phyloP scores from a whole-genome alignment of 2,888 invertebrate species.

The Autographa gamma region DNA sequence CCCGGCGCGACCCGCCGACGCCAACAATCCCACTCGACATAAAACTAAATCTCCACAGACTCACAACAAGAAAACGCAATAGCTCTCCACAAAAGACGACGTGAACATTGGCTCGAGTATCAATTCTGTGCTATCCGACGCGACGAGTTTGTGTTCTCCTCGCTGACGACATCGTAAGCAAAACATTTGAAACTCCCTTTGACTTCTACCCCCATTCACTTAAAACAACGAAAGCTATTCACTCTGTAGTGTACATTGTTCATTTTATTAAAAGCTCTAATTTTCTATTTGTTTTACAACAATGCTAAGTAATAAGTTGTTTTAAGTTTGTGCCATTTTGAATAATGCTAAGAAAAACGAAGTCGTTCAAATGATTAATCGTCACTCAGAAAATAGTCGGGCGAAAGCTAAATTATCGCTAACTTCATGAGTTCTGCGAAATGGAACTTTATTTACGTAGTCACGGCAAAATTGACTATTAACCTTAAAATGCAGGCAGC shows the following conservation, averaged over 20 bases:
- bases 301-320: slow-evolving; percentile 19
- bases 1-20: slow-evolving; percentile 81
- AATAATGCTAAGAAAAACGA: slow-evolving; percentile 26
- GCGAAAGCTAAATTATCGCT: slow-evolving; percentile 21
- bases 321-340: slow-evolving; percentile 17
- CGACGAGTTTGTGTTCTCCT: slow-evolving; percentile 51
- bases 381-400: slow-evolving; percentile 26
- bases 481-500: slow-evolving; percentile 28
- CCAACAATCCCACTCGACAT: slow-evolving; percentile 82
- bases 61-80: slow-evolving; percentile 72
- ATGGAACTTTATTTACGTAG: slow-evolving; percentile 33
- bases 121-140: slow-evolving; percentile 63
- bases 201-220: background rate
- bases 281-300: slow-evolving; percentile 16
- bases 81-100: slow-evolving; percentile 72
- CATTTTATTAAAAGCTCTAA: slow-evolving; percentile 7
- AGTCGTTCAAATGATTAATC: slow-evolving; percentile 34
- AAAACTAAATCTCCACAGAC: slow-evolving; percentile 79
- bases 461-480: slow-evolving; percentile 32
- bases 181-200: slow-evolving; percentile 31
- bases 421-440: slow-evolving; percentile 13
- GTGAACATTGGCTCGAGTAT: slow-evolving; percentile 68
- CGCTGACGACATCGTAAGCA: slow-evolving; percentile 39
- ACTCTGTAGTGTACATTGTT: background rate
- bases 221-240: slow-evolving; percentile 1